Percentiles rank a stretch among this genome's conserved stretches.
phyloP scores from a whole-genome alignment of 2,797 vertebrate species.

The Pempheris klunzingeri region DNA sequence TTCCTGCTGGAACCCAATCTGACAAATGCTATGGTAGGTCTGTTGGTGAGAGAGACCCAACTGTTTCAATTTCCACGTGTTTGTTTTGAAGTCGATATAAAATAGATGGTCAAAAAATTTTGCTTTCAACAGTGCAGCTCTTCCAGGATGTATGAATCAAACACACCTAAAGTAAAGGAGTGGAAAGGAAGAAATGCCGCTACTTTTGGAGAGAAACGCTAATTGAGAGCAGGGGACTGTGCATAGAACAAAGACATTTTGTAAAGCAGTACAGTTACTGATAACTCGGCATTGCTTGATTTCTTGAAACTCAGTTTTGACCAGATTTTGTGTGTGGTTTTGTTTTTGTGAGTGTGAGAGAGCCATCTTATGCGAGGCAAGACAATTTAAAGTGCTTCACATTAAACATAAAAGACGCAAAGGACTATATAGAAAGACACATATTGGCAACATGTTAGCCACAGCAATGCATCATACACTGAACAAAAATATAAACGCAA shows the following conservation, averaged over 20 bases:
- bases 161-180: not conserved
- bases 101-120: not conserved
- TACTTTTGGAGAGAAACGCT: not conserved
- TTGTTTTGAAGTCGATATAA: constrained; percentile 10
- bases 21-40: not conserved
- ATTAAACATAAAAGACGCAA: too few relatives aligned
- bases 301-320: not conserved
- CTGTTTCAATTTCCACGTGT: not conserved
- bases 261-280: too few relatives aligned
- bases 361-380: not conserved
- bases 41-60: not conserved
- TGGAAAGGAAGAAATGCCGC: not conserved
- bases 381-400: not conserved
- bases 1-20: not conserved
- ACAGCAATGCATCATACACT: too few relatives aligned
- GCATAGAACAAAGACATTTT: too few relatives aligned
- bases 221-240: too few relatives aligned
- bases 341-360: not conserved
- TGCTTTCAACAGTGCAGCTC: not conserved
- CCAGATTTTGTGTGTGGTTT: too few relatives aligned
- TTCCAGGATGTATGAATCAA: not conserved
- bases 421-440: not conserved
- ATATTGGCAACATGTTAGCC: too few relatives aligned
- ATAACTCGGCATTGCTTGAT: too few relatives aligned
- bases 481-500: too few relatives aligned